Evolutionary conservation across 2,113 vertebrate species (phyloP).

Genomic region (Kryptolebias marmoratus): DNA sequence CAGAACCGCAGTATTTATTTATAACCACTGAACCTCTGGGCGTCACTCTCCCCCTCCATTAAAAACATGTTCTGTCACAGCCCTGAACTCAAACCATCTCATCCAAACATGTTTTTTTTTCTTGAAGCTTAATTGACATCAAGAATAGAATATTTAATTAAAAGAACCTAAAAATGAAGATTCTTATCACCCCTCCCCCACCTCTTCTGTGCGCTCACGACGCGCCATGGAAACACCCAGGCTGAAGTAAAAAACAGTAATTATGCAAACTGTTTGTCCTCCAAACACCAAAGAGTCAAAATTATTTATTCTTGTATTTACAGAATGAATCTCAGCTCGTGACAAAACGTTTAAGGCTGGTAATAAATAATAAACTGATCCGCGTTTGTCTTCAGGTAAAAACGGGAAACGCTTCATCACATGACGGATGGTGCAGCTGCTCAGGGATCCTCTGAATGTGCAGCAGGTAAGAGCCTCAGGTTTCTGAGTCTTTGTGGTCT

Average conservation of each 20-base stretch:
- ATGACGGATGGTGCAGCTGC: neutral
- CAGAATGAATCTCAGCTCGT: neutral
- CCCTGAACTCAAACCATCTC: no score
- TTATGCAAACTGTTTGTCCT: slow-evolving; percentile 9
- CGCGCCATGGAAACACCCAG: slow-evolving; percentile 34
- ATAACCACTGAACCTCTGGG: neutral
- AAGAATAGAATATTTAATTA: neutral
- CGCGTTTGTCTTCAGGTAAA: slow-evolving; percentile 1
- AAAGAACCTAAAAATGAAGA: neutral
- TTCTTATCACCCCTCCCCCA: neutral
- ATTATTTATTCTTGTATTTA: no score
- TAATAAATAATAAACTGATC: fast-evolving
- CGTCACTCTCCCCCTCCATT: slow-evolving; percentile 1
- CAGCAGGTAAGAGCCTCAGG: slow-evolving; percentile 43
- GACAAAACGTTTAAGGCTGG: neutral
- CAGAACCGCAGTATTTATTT: neutral
- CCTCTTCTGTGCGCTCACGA: slow-evolving; percentile 36
- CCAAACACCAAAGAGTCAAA: neutral
- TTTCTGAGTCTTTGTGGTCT: neutral
- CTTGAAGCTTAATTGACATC: fast-evolving
- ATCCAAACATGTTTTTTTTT: no score
- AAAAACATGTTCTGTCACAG: neutral
- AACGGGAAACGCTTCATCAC: slow-evolving; percentile 17
- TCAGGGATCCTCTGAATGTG: neutral
- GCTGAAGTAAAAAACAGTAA: neutral